Evolutionary conservation across 1,140 invertebrate genomes (phyloP).

Genomic region (Tyrophagus putrescentiae): DNA sequence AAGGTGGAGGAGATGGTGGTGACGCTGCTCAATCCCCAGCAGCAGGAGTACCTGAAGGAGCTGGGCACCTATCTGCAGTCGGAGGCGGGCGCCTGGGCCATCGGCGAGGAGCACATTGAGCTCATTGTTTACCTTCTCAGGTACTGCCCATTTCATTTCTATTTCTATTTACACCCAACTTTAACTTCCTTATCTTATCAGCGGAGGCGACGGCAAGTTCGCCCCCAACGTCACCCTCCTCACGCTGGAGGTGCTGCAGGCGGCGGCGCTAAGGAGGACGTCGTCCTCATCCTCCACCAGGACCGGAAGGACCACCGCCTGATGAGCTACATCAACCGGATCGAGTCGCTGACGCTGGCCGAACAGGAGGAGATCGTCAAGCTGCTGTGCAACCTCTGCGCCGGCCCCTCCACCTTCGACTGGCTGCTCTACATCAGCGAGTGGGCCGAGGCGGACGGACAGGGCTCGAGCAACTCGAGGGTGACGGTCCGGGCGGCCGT

Average conservation of each 20-base stretch:
- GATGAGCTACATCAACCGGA: constrained; percentile 70
- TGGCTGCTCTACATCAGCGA: constrained; percentile 55
- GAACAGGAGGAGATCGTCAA: constrained; percentile 62
- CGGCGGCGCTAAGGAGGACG: constrained; percentile 65
- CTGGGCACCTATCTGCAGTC: constrained; percentile 68
- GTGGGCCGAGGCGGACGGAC: constrained; percentile 49
- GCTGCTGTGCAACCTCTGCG: constrained; percentile 77
- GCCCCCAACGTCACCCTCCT: constrained; percentile 25
- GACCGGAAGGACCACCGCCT: constrained; percentile 71
- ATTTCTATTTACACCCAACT: constrained; percentile 21
- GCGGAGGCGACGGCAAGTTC: constrained; percentile 26
- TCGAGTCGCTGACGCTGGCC: constrained; percentile 55
- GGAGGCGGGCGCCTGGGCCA: constrained; percentile 74
- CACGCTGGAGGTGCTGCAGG: constrained; percentile 22
- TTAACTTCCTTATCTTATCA: constrained; percentile 24
- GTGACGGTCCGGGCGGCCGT: constrained; percentile 77
- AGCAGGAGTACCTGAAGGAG: constrained; percentile 42
- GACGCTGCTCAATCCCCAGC: constrained; percentile 41
- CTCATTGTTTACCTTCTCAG: constrained; percentile 48
- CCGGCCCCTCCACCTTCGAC: constrained; percentile 70
- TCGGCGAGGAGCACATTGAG: constrained; percentile 67
- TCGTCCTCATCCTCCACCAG: constrained; percentile 73
- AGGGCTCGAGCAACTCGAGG: constrained; percentile 66
- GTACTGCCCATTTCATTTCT: constrained; percentile 30
- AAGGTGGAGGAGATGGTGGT: constrained; percentile 44